These are phyloP conservation scores for Rhopalosiphum padi DNA, from an alignment of 1,140 invertebrate species.

Conservation along the genomic window DNA sequence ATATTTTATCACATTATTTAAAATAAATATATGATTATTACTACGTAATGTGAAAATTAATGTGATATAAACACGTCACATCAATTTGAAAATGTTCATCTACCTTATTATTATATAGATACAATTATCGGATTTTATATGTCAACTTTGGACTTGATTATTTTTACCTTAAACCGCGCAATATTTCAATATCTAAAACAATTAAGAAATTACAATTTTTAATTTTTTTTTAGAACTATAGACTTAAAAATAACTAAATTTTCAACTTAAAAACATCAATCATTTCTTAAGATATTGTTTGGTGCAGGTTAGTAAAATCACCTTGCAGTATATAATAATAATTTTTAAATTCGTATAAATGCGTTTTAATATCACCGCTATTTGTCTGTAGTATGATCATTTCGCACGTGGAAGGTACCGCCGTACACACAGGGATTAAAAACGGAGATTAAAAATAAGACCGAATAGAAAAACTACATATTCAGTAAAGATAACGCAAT, in stretches of 20 bases:
- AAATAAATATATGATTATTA: not conserved
- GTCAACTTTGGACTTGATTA: too few species aligned
- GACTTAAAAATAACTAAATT: too few species aligned
- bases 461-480: not conserved
- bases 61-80: not conserved
- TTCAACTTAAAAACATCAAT: not conserved
- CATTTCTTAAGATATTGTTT: not conserved
- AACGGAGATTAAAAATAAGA: not conserved
- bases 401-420: not conserved
- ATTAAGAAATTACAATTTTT: not conserved
- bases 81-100: not conserved
- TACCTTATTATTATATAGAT: not conserved
- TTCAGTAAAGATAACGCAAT: not conserved
- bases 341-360: too few species aligned
- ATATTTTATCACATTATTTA: not conserved
- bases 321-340: not conserved
- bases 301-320: not conserved
- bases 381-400: not conserved
- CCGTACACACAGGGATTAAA: not conserved
- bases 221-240: too few species aligned
- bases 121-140: too few species aligned
- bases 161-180: not conserved
- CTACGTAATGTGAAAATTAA: not conserved
- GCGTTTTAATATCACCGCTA: not conserved
- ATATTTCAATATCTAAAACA: not conserved